Evolutionary conservation across 2,113 vertebrate genomes (phyloP).

Genomic region (Thamnaconus septentrionalis): DNA sequence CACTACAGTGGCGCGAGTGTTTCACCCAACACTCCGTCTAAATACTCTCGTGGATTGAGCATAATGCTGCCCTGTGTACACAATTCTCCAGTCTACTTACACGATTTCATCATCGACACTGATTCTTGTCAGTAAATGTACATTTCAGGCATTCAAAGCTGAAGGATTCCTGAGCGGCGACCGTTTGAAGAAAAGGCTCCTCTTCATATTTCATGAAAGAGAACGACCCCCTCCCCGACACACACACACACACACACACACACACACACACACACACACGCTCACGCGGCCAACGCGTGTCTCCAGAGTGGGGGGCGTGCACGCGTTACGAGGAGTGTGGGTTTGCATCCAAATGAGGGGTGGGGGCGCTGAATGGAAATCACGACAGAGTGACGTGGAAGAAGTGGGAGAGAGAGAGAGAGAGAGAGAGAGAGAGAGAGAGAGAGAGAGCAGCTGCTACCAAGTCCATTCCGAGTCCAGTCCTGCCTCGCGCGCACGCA

Average conservation of each 20-base stretch:
- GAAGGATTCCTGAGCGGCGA: no score
- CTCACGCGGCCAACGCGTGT: slow-evolving; percentile 9
- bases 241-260: no score
- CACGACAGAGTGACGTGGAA: slow-evolving; percentile 68
- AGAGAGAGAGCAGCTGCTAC: slow-evolving; percentile 78
- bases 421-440: slow-evolving; percentile 42
- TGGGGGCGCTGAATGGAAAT: slow-evolving; percentile 60
- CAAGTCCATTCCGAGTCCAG: slow-evolving; percentile 44
- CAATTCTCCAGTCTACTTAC: background rate
- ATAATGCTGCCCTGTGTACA: slow-evolving; percentile 10
- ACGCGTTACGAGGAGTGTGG: slow-evolving; percentile 69
- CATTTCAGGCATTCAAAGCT: no score
- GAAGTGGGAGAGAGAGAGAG: slow-evolving; percentile 28
- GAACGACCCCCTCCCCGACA: no score
- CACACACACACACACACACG: no score
- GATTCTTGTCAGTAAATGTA: background rate
- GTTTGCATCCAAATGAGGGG: slow-evolving; percentile 80
- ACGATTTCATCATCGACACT: background rate
- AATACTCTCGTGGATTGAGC: slow-evolving; percentile 10
- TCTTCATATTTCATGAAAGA: no score
- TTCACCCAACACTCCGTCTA: slow-evolving; percentile 36
- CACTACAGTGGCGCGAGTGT: slow-evolving; percentile 6
- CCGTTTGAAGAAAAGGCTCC: no score
- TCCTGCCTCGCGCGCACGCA: slow-evolving; percentile 22
- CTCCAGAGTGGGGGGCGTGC: slow-evolving; percentile 8